Percentiles rank a stretch among this genome's conserved stretches.
These are phyloP conservation scores for Fundulus diaphanus DNA, from an alignment of 2,797 vertebrate genomes.

Conservation along the genomic window DNA sequence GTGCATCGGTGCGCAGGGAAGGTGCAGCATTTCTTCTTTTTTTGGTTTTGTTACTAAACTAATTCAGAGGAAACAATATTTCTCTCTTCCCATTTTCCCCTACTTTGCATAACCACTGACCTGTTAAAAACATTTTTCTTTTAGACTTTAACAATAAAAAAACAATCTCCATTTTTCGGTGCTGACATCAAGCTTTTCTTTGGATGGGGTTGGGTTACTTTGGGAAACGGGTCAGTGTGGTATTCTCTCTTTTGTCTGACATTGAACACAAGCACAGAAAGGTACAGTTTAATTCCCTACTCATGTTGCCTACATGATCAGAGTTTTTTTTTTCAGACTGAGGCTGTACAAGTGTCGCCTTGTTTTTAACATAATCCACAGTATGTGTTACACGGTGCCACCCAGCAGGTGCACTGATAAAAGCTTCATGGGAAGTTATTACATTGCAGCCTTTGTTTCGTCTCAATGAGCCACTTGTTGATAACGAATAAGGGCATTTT, in stretches of 20 bases:
- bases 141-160: not conserved
- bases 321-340: slow-evolving; percentile 1
- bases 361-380: slow-evolving; percentile 20
- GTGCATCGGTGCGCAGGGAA: not conserved
- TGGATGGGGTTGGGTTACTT: slow-evolving; percentile 55
- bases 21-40: not conserved
- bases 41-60: slow-evolving; percentile 1
- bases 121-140: not conserved
- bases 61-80: not conserved
- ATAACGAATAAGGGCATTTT: slow-evolving; percentile 30
- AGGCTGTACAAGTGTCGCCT: not conserved
- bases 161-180: slow-evolving; percentile 4
- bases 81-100: not conserved
- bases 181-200: slow-evolving; percentile 2
- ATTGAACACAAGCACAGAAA: slow-evolving; percentile 15
- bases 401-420: slow-evolving; percentile 19
- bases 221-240: slow-evolving; percentile 48
- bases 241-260: slow-evolving; percentile 32
- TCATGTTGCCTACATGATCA: slow-evolving; percentile 40
- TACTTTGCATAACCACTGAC: not conserved
- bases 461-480: slow-evolving; percentile 50
- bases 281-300: not conserved
- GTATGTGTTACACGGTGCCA: not conserved
- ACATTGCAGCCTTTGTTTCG: slow-evolving; percentile 57
- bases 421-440: slow-evolving; percentile 11